A percentile compares a stretch with the other conserved stretches of the same genome.
Conservation (phyloP, 2,113 vertebrate genomes). For the Clarias macrocephalus region DNA sequence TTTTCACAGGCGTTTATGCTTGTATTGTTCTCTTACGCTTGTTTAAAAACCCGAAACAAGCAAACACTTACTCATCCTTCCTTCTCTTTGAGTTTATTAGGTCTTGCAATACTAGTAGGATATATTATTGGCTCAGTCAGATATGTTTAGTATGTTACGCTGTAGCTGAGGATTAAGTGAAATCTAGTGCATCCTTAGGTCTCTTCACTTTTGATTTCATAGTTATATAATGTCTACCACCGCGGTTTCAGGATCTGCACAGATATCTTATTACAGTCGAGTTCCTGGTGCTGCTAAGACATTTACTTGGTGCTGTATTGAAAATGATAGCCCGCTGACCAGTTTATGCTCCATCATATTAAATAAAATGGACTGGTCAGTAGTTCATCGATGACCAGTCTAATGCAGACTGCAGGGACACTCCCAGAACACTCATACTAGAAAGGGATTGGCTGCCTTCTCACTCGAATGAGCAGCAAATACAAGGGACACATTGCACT, state of each 20-base stretch:
- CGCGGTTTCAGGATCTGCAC: not conserved
- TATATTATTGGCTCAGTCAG: not conserved
- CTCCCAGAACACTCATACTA: not conserved
- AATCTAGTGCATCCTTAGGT: not conserved
- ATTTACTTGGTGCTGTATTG: not conserved
- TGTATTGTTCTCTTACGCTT: not conserved
- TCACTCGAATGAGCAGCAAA: not conserved
- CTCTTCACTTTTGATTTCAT: not conserved
- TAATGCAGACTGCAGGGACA: not conserved
- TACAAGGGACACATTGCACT: not conserved
- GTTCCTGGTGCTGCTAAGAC: not conserved
- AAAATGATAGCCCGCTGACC: constrained; percentile 3
- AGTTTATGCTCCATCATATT: constrained; percentile 2
- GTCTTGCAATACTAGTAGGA: not conserved
- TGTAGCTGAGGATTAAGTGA: not conserved
- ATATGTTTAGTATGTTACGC: not conserved
- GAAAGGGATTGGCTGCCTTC: not conserved
- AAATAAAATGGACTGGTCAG: not conserved
- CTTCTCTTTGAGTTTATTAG: not conserved
- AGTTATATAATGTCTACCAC: constrained; percentile 4
- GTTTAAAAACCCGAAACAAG: not conserved
- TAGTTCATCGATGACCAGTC: not conserved
- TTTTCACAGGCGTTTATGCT: not conserved
- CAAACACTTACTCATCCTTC: not conserved
- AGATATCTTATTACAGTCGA: constrained; percentile 1